These are phyloP conservation scores for Drosophila gaucha DNA, from an alignment of 2,888 invertebrate species.

Conservation along the genomic window DNA sequence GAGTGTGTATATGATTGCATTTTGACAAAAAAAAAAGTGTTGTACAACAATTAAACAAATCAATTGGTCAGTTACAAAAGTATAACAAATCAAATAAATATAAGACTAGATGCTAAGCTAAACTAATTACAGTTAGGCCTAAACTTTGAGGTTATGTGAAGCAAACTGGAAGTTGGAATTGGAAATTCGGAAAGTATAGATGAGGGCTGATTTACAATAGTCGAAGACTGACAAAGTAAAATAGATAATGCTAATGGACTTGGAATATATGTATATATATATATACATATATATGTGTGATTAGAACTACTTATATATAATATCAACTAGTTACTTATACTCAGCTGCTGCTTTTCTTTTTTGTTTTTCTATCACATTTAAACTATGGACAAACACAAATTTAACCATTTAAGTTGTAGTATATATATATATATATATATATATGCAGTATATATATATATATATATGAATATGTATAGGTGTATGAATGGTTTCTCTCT, in stretches of 20 bases:
- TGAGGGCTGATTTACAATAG: background rate
- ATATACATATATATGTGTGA: background rate
- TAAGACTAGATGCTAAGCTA: constrained; percentile 29
- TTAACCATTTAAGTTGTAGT: constrained; percentile 16
- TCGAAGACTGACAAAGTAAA: constrained; percentile 2
- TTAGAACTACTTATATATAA: constrained; percentile 39
- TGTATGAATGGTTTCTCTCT: constrained; percentile 3
- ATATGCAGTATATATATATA: background rate
- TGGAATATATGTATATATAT: background rate
- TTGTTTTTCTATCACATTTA: constrained; percentile 45
- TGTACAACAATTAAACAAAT: constrained; percentile 32
- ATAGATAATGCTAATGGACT: background rate
- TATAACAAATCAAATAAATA: constrained; percentile 40
- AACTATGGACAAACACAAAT: constrained; percentile 40
- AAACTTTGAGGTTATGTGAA: constrained; percentile 2
- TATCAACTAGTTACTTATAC: constrained; percentile 35
- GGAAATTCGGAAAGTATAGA: background rate
- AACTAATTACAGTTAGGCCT: background rate
- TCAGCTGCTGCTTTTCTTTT: background rate
- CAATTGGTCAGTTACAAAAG: constrained; percentile 23
- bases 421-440: background rate
- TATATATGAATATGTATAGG: background rate
- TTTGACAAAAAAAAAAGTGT: too few species aligned
- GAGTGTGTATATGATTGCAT: background rate
- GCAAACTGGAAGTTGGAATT: background rate